Base-by-base conservation (phyloP, 2,797 vertebrate species). In the Knipowitschia caucasica region DNA sequence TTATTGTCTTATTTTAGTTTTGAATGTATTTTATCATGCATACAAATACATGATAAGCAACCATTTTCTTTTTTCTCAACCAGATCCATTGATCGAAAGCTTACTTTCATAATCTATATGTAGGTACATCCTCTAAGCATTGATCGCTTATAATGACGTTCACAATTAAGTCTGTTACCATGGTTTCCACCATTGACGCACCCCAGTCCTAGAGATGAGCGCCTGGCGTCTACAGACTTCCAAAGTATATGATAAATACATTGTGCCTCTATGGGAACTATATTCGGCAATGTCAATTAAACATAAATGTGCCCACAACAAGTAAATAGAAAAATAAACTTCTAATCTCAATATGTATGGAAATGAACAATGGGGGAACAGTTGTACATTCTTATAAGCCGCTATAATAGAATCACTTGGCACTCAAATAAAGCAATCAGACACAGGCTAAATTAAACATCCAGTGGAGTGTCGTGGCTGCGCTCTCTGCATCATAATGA, bases 361-460 rank as follows among this genome's bases (percentile, higher is more conserved):
- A 74, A 80, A 80, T 78, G 21, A 80, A 78, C 55, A 71, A 69
- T 39, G 57, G 38, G 34, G 59, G 17, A 53, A 78, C 79, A 77
- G 78, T 74, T 67, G 58, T 68, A 60, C 51, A 58, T 53, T 74
- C 67, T 69, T 74, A 78, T 81, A 82, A 69, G 58, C 72, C 49
- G 63, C 50, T 53, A 57, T 77, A 76, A 77, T 78, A 64, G 73
- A 80, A 82, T 82, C 73, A 68, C 66, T 82, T 64, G 23, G 2
- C 58, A 61, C 58, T 73, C 55, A 56, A 73, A 82, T 74, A 74
- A 73, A 81, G 63, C 62, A 77, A 82, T 72, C 75, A 77, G 53
- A 66, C 73, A 73, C 75, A 62, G 78, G 29, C 68, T 80, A 82
- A 86, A 87, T 82, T 71, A 82, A 81, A 77, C 74, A 78, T 65